Base-by-base conservation (phyloP, 2,797 vertebrate species). In the Carduelis carduelis region DNA sequence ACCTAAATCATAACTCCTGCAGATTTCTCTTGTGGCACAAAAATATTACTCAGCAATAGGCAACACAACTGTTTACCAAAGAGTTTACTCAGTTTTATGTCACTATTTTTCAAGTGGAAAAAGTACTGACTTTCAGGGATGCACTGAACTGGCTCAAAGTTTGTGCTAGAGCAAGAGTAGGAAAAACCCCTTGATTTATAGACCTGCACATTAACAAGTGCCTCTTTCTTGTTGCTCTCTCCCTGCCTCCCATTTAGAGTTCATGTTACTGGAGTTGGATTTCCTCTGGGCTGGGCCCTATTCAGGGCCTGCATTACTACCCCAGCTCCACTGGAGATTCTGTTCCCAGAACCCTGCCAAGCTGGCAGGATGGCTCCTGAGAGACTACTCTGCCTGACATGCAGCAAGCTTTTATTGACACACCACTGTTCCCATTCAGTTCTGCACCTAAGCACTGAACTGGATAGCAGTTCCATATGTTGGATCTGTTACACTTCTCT, bases 401-500 rank as follows among this genome's bases (percentile, higher is more conserved):
- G 87, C 90, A 94, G 83, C 91, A 83, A 72, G 89, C 80, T 94
- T 72, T 96, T 92, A 97, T 78, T 96, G 97, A 97, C 87, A 86
- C 74, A 89, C 81, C 46, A 75, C 87, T 87, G 68, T 70, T 95
- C 94, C 87, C 87, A 61, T 80, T 85, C 70, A 74, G 86, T 63
- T 93, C 88, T 87, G 94, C 95, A 97, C 92, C 90, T 43, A 87
- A 93, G 93, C 92, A 92, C 91, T 85, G 90, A 95, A 92, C 53
- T 94, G 96, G 84, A 96, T 86, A 97, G 95, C 86, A 94, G 71
- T 96, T 96, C 91, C 82, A 19, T 84, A 96, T 93, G 96, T 96
- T 89, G 34, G 61, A 96, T 91, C 95, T 95, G 92, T 91, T 95
- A 96, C 8, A 74, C 79, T 80, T 75, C 86, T 95, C 37, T 61